Base-by-base conservation (phyloP, 1,140 invertebrate genomes). In the Dendrolimus kikuchii region DNA sequence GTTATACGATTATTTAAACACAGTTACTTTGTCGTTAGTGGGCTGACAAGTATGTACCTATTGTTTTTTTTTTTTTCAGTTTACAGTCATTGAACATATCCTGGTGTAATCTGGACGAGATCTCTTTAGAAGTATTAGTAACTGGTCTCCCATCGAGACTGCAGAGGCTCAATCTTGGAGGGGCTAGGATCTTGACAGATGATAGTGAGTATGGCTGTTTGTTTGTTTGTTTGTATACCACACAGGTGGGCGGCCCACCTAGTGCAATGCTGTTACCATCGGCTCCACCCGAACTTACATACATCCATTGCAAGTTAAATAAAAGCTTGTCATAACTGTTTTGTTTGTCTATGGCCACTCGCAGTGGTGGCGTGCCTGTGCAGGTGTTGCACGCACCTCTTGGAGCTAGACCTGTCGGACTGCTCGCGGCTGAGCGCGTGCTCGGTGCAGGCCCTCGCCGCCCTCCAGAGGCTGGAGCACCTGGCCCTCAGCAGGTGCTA, bases 371-470 rank as follows among this genome's bases (percentile, higher is more conserved):
- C 77, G 7, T 78, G 89, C 41, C 82, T 96, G 46, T 90, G 91
- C 1, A 80, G 78, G 38, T 88, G 90, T 6, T 96, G 94, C 76
- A 90, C 92, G 0, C 81, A 90, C 43, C 81, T 98, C n/a, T 77
- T 92, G 40, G 95, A 96, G 81, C 84, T 98, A 45, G 95, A 97
- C 86, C 73, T 97, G 46, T 96, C 95, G 52, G 96, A 98, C 81
- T 94, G 94, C 60, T 91, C 92, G n/a, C 81, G 89, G 23, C 74
- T 97, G 1, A 92, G 93, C 0, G 88, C 89, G 5, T 71, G 79
- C 10, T 81, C 90, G 36, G 83, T 95, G 1, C 69, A 87, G 2
- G 77, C 88, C 56, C 88, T 96, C 46, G 73, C 89, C n/a, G 77
- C 88, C 44, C 88, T 96, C n/a, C 69, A 81, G 8, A 87, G 92